A percentile compares a stretch with the other conserved stretches of the same genome.
Evolutionary conservation across 1,140 invertebrate species (phyloP).

Genomic region (Palaemon carinicauda): DNA sequence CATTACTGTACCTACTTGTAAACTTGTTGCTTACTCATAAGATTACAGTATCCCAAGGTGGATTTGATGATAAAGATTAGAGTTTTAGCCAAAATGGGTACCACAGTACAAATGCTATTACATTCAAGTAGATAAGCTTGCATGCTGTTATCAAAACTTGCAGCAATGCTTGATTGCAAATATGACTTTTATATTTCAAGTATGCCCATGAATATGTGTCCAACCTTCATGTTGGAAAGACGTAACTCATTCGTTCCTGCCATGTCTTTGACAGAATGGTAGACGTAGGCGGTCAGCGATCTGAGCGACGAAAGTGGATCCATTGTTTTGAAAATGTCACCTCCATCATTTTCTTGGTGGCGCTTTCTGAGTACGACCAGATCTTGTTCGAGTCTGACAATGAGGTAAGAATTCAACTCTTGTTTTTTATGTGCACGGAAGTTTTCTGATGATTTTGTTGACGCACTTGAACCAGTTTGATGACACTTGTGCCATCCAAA

Average conservation of each 20-base stretch:
- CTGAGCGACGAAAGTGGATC: constrained; percentile 98
- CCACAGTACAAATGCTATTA: too few species aligned
- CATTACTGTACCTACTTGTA: neutral
- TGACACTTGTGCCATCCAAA: too few species aligned
- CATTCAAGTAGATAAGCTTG: too few species aligned
- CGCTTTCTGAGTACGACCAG: constrained; percentile 96
- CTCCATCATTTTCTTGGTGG: constrained; percentile 97
- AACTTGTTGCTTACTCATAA: neutral
- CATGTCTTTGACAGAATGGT: constrained; percentile 81
- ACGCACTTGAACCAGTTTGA: too few species aligned
- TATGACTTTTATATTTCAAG: neutral
- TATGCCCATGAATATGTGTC: neutral
- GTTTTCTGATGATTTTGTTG: too few species aligned
- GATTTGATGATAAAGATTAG: too few species aligned
- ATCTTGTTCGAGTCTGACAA: constrained; percentile 96
- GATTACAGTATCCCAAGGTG: neutral
- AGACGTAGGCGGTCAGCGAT: constrained; percentile 96
- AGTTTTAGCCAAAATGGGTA: too few species aligned
- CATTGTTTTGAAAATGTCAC: constrained; percentile 99
- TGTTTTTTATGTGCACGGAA: too few species aligned
- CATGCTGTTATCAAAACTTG: too few species aligned
- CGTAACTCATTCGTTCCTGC: too few species aligned
- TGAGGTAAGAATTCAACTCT: constrained; percentile 71
- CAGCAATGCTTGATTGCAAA: too few species aligned
- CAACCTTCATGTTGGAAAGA: neutral